Evolutionary conservation across 2,888 invertebrate species (phyloP).

Genomic region (Drosophila phalerata): DNA sequence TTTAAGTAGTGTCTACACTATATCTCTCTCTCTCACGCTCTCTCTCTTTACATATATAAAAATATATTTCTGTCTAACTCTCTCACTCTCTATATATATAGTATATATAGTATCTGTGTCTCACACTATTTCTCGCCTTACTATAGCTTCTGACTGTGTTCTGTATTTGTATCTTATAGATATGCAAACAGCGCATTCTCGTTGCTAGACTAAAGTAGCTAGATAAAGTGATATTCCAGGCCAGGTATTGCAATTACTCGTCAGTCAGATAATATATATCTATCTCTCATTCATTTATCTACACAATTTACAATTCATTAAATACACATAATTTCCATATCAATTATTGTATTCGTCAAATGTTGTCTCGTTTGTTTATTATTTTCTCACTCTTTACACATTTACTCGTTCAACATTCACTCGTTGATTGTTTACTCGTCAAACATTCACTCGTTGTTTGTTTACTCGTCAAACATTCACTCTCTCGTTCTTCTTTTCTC

Average conservation of each 20-base stretch:
- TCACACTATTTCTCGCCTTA: conserved; percentile 11
- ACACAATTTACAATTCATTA: not conserved
- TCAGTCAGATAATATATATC: conserved; percentile 12
- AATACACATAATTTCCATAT: not conserved
- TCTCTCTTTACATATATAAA: not conserved
- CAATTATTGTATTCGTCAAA: not conserved
- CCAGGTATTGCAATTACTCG: conserved; percentile 52
- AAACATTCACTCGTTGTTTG: not conserved
- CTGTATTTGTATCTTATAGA: conserved; percentile 77
- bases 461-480: not conserved
- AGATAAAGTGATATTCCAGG: conserved; percentile 45
- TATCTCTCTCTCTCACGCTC: conserved; percentile 5
- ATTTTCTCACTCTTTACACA: not conserved
- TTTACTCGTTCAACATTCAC: conserved; percentile 6
- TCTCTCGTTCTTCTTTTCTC: not conserved
- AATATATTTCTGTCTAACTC: conserved; percentile 5
- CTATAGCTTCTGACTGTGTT: conserved; percentile 58
- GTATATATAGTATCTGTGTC: conserved; percentile 14
- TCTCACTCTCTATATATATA: conserved; percentile 8
- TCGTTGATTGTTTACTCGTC: conserved; percentile 4
- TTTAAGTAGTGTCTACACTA: conserved; percentile 16
- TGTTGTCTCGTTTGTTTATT: not conserved
- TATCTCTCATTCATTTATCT: conserved; percentile 4
- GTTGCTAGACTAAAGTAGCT: conserved; percentile 59
- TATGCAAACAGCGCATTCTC: conserved; percentile 71